A percentile compares a stretch with the other conserved stretches of the same genome.
Conservation (phyloP, 2,888 invertebrate species). For the Hirtodrosophila histrioides region DNA sequence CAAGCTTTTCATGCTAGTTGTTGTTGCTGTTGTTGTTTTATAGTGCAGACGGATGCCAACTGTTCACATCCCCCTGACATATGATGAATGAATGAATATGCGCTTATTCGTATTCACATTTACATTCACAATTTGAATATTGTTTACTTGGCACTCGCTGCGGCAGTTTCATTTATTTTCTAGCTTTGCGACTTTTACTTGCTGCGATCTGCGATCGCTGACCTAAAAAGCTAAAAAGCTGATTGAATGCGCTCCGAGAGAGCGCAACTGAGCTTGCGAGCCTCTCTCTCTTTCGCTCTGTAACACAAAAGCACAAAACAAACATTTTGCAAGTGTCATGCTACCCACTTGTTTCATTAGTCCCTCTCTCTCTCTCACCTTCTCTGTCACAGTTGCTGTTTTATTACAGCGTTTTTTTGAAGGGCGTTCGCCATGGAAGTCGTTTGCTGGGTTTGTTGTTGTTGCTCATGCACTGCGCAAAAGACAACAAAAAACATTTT, state of each 20-base stretch:
- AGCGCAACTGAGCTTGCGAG: slow-evolving; percentile 27
- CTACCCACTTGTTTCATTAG: slow-evolving; percentile 59
- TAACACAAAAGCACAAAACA: slow-evolving; percentile 26
- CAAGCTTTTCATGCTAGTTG: slow-evolving; percentile 36
- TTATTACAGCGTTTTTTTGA: slow-evolving; percentile 39
- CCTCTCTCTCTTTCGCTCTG: slow-evolving; percentile 19
- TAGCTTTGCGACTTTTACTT: slow-evolving; percentile 73
- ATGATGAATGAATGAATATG: slow-evolving; percentile 28
- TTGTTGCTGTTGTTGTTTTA: neutral
- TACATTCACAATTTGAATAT: slow-evolving; percentile 66
- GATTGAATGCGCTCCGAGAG: slow-evolving; percentile 65
- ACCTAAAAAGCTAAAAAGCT: slow-evolving; percentile 71
- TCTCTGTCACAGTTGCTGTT: slow-evolving; percentile 12
- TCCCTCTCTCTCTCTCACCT: neutral
- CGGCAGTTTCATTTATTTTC: slow-evolving; percentile 56
- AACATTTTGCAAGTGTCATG: slow-evolving; percentile 71
- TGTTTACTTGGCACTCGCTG: slow-evolving; percentile 66
- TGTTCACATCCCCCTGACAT: slow-evolving; percentile 43
- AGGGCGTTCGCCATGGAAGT: slow-evolving; percentile 47
- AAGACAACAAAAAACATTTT: slow-evolving; percentile 12
- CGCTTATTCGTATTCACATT: slow-evolving; percentile 41
- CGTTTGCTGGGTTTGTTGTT: slow-evolving; percentile 3
- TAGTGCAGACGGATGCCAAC: slow-evolving; percentile 48
- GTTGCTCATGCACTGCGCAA: slow-evolving; percentile 38
- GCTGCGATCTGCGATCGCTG: slow-evolving; percentile 66